A percentile compares a stretch with the other conserved stretches of the same genome.
These are phyloP conservation scores for Knipowitschia caucasica DNA, from an alignment of 2,797 vertebrate genomes.

Conservation along the genomic window DNA sequence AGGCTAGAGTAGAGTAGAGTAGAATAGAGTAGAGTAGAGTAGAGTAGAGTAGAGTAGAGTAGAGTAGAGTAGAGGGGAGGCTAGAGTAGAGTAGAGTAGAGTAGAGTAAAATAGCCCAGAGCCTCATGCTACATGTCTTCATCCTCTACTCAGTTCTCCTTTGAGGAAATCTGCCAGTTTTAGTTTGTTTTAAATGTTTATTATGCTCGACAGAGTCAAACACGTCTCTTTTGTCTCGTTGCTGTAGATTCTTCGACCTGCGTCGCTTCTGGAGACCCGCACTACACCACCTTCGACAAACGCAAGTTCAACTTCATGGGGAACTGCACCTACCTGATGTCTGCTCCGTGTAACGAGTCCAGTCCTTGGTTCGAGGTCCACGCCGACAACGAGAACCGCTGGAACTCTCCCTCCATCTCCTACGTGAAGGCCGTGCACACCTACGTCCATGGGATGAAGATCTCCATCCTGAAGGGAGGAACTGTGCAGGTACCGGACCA, in stretches of 20 bases:
- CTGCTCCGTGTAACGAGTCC: constrained; percentile 67
- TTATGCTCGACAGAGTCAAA: not conserved
- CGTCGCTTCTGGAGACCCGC: constrained; percentile 70
- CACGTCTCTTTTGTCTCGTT: not conserved
- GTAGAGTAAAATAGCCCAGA: too few relatives aligned
- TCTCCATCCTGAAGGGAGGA: constrained; percentile 77
- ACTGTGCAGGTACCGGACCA: constrained; percentile 67
- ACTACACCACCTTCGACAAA: constrained; percentile 79
- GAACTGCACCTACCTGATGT: constrained; percentile 79
- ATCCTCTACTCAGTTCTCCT: too few relatives aligned
- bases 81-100: too few relatives aligned
- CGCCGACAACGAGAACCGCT: constrained; percentile 75
- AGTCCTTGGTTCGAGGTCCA: constrained; percentile 73
- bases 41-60: too few relatives aligned
- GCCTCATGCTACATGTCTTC: too few relatives aligned
- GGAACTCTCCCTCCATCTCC: constrained; percentile 63
- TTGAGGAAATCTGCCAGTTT: too few relatives aligned
- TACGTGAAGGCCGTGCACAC: constrained; percentile 78
- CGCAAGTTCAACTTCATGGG: constrained; percentile 77
- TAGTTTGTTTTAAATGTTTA: too few relatives aligned
- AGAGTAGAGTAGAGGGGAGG: too few relatives aligned
- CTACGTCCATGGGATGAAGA: constrained; percentile 56
- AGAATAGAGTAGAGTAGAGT: too few relatives aligned
- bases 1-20: too few relatives aligned
- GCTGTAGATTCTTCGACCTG: constrained; percentile 65